These are phyloP conservation scores for Chloroceryle amazona DNA, from an alignment of 2,797 vertebrate genomes.

Conservation along the genomic window DNA sequence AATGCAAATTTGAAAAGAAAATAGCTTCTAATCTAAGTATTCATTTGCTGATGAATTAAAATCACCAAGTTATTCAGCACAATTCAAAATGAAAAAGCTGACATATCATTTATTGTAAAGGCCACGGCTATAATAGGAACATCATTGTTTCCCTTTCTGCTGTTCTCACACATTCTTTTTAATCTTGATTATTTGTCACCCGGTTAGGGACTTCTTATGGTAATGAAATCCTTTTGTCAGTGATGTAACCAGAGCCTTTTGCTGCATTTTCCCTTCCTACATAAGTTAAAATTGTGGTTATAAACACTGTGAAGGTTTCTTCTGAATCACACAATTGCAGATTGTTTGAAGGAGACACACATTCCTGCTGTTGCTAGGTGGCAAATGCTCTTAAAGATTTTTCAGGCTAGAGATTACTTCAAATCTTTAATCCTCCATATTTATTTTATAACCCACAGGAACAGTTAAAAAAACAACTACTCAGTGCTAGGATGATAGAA, in stretches of 20 bases:
- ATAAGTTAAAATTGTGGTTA: conserved; percentile 39
- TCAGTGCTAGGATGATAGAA: neutral
- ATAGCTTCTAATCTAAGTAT: conserved; percentile 68
- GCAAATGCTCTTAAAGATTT: conserved; percentile 74
- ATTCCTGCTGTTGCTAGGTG: conserved; percentile 71
- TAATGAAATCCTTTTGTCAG: conserved; percentile 68
- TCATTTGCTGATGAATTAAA: conserved; percentile 71
- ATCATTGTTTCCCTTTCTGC: conserved; percentile 73
- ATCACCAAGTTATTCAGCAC: conserved; percentile 71
- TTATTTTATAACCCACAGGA: conserved; percentile 38
- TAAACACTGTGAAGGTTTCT: conserved; percentile 52
- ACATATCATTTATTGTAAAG: conserved; percentile 71
- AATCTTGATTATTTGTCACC: conserved; percentile 69
- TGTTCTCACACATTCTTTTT: conserved; percentile 74
- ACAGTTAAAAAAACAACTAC: neutral
- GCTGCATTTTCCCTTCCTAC: conserved; percentile 62
- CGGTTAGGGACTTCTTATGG: conserved; percentile 61
- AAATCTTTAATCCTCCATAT: conserved; percentile 53
- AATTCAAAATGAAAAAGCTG: conserved; percentile 72
- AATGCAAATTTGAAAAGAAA: conserved; percentile 55
- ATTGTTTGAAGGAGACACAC: conserved; percentile 57
- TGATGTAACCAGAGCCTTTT: conserved; percentile 46
- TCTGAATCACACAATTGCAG: conserved; percentile 68
- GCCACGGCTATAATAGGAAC: conserved; percentile 62
- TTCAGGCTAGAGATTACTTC: conserved; percentile 48